phyloP scores from a whole-genome alignment of 2,888 invertebrate genomes.

The Gryllus longicercus region DNA sequence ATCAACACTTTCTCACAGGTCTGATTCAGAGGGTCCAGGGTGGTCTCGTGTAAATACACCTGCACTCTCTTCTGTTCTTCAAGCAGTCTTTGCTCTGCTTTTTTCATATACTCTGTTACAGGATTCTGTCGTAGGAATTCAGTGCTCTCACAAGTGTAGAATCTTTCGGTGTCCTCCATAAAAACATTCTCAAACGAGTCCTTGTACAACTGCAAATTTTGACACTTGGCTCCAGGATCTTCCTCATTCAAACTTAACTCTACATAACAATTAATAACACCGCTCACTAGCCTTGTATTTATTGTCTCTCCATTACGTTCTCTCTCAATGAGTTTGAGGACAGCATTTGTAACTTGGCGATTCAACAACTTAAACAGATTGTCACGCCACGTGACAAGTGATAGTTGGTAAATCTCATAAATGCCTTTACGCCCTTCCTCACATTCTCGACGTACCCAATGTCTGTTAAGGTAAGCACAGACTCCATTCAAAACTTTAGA shows the following conservation, averaged over 20 bases:
- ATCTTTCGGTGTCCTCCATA: slow-evolving; percentile 89
- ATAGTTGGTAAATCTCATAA: slow-evolving; percentile 97
- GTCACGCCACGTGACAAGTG: slow-evolving; percentile 94
- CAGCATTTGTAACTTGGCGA: slow-evolving; percentile 88
- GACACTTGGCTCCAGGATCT: slow-evolving; percentile 73
- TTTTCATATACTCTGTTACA: slow-evolving; percentile 98
- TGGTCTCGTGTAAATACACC: slow-evolving; percentile 92
- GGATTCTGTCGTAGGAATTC: slow-evolving; percentile 93
- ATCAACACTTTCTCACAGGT: slow-evolving; percentile 95
- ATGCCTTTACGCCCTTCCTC: slow-evolving; percentile 97
- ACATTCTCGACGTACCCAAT: slow-evolving; percentile 98
- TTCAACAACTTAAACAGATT: slow-evolving; percentile 36
- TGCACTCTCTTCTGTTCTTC: slow-evolving; percentile 94
- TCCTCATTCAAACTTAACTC: slow-evolving; percentile 90
- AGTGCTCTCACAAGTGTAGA: slow-evolving; percentile 90
- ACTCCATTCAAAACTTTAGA: slow-evolving; percentile 96
- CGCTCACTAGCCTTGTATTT: slow-evolving; percentile 91
- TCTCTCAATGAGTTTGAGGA: slow-evolving; percentile 91
- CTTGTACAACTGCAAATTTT: slow-evolving; percentile 81
- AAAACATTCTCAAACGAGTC: slow-evolving; percentile 94
- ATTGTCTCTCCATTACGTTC: slow-evolving; percentile 97
- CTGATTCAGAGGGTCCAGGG: slow-evolving; percentile 79
- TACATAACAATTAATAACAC: slow-evolving; percentile 98
- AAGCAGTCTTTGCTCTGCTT: slow-evolving; percentile 88
- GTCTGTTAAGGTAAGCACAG: slow-evolving; percentile 93